A percentile compares a stretch with the other conserved stretches of the same genome.
phyloP scores from a whole-genome alignment of 2,888 invertebrate genomes.

The Itoplectis maculator region DNA sequence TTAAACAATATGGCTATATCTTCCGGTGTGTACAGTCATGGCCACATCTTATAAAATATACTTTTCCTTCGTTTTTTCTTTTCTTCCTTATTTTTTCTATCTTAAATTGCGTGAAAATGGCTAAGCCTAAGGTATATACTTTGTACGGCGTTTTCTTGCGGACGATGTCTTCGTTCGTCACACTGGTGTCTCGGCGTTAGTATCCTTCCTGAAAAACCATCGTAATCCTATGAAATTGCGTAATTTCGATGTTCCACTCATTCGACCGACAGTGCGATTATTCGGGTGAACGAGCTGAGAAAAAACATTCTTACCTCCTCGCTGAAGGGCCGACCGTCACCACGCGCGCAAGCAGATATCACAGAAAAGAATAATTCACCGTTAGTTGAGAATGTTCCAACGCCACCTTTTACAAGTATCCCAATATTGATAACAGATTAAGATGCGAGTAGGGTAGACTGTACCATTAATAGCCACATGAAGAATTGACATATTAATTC shows the following conservation, averaged over 20 bases:
- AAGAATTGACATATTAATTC: too few relatives aligned
- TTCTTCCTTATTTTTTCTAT: constrained; percentile 53
- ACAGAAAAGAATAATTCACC: constrained; percentile 76
- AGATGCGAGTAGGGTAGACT: too few relatives aligned
- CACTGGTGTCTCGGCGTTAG: constrained; percentile 85
- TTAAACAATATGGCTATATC: constrained; percentile 82
- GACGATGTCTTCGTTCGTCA: constrained; percentile 77
- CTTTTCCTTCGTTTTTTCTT: constrained; percentile 62
- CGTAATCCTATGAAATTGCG: constrained; percentile 62
- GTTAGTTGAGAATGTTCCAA: constrained; percentile 77
- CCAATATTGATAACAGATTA: constrained; percentile 54
- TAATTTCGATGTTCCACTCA: constrained; percentile 47
- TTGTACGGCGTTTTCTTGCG: constrained; percentile 83
- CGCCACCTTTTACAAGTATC: constrained; percentile 71
- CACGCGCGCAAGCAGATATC: constrained; percentile 76
- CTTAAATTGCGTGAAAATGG: constrained; percentile 76
- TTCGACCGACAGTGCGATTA: constrained; percentile 23
- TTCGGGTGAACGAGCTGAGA: constrained; percentile 39
- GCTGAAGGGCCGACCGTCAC: constrained; percentile 74
- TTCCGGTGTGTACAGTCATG: constrained; percentile 83
- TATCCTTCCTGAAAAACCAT: constrained; percentile 83
- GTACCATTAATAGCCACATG: too few relatives aligned
- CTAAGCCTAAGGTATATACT: constrained; percentile 82
- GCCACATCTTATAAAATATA: constrained; percentile 81
- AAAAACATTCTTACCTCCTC: constrained; percentile 80